Evolutionary conservation across 2,797 vertebrate species (phyloP).

Genomic region (Mallotus villosus): DNA sequence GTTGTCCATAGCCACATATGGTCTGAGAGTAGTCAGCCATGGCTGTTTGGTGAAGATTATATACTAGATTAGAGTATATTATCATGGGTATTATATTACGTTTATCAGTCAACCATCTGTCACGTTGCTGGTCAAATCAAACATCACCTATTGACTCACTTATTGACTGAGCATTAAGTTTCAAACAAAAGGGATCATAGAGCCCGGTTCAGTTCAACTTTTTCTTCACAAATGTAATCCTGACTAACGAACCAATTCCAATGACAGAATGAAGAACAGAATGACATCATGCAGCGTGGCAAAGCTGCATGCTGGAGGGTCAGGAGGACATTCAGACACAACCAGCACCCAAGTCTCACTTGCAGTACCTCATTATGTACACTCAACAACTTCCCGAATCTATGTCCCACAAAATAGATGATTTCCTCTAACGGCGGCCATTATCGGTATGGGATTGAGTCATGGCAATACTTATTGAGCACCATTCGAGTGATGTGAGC

Average conservation of each 20-base stretch:
- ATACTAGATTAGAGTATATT: neutral
- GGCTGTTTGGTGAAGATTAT: neutral
- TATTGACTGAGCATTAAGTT: neutral
- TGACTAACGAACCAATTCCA: no score
- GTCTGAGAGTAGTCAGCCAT: neutral
- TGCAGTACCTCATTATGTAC: neutral
- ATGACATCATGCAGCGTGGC: neutral
- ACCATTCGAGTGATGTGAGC: neutral
- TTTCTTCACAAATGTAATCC: no score
- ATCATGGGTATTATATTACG: neutral
- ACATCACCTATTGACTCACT: neutral
- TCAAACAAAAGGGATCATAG: neutral
- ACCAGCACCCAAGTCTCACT: no score
- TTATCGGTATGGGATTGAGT: constrained; percentile 18
- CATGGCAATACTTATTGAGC: neutral
- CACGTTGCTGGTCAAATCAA: neutral
- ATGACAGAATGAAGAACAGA: neutral
- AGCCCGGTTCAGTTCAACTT: no score
- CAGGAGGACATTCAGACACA: no score
- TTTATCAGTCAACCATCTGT: neutral
- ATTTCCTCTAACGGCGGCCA: neutral
- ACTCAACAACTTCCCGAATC: neutral
- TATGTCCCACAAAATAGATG: no score
- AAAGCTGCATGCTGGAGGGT: no score
- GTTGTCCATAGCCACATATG: no score